A percentile compares a stretch with the other conserved stretches of the same genome.
phyloP scores from a whole-genome alignment of 2,888 invertebrate genomes.

The Argyresthia albistria region DNA sequence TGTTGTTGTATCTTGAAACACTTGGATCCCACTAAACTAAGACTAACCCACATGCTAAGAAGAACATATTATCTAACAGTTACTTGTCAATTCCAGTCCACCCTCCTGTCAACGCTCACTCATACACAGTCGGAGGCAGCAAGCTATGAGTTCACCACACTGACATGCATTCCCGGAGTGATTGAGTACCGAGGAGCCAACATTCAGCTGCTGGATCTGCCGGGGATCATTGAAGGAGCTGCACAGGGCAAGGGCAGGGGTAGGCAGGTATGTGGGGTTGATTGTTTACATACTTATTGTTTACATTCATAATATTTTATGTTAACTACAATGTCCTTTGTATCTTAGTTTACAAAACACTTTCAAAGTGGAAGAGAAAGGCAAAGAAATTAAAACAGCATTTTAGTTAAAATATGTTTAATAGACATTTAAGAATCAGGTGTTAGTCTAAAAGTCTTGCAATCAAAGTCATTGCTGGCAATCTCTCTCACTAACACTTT shows the following conservation, averaged over 20 bases:
- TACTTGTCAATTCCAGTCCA: slow-evolving; percentile 78
- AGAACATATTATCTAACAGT: neutral
- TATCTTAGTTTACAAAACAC: no score
- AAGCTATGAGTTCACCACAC: slow-evolving; percentile 98
- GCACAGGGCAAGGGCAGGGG: slow-evolving; percentile 94
- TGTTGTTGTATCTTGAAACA: no score
- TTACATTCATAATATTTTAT: no score
- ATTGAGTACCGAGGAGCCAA: slow-evolving; percentile 99
- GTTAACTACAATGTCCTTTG: no score
- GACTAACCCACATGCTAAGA: no score
- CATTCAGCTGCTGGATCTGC: slow-evolving; percentile 97
- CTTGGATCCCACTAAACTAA: no score
- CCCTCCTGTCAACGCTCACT: slow-evolving; percentile 94
- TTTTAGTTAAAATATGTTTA: no score
- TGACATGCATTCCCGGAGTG: slow-evolving; percentile 99
- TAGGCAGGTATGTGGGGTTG: slow-evolving; percentile 72
- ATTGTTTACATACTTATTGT: neutral
- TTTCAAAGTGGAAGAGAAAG: no score
- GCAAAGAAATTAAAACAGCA: no score
- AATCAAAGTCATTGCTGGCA: neutral
- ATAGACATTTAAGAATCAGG: no score
- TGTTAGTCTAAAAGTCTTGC: neutral
- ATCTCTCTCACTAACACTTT: neutral
- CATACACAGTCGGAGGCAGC: slow-evolving; percentile 98
- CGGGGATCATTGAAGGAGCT: slow-evolving; percentile 99